Conservation (phyloP, 92 coral and sea anemone species). For the Galaxea fascicularis region DNA sequence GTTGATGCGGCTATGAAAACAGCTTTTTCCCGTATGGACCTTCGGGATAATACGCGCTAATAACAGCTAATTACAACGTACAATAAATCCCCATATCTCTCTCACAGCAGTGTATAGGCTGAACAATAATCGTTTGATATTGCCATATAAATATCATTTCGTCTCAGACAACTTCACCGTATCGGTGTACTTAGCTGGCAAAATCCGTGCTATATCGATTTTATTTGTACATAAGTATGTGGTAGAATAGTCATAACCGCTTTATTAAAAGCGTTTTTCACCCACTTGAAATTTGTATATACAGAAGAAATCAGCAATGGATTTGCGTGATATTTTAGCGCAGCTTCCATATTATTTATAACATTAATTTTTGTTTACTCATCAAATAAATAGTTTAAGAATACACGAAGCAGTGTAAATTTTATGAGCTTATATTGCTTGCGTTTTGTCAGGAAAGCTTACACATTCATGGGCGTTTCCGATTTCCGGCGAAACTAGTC, state of each 20-base stretch:
- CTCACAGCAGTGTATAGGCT: neutral
- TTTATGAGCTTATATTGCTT: neutral
- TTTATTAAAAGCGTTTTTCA: neutral
- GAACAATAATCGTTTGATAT: constrained; percentile 13
- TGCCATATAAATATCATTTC: neutral
- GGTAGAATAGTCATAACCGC: neutral
- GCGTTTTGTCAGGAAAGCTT: neutral
- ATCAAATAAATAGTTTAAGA: constrained; percentile 24
- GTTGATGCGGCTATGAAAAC: constrained; percentile 33
- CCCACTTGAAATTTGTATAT: constrained; percentile 4
- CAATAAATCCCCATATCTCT: constrained; percentile 14
- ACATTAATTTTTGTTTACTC: constrained; percentile 33
- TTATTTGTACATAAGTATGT: constrained; percentile 27
- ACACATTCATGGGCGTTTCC: constrained; percentile 34
- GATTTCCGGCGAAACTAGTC: neutral
- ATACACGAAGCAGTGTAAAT: neutral
- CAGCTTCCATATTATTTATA: constrained; percentile 32
- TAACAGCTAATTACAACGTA: constrained; percentile 29
- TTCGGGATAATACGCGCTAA: constrained; percentile 49
- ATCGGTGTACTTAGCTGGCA: constrained; percentile 4
- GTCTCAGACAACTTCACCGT: neutral
- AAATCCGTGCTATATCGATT: neutral
- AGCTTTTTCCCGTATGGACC: constrained; percentile 36
- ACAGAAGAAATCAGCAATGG: neutral
- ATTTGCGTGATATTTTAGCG: constrained; percentile 20